Base-by-base conservation (phyloP, 2,888 invertebrate species). In the Notodonta ziczac region DNA sequence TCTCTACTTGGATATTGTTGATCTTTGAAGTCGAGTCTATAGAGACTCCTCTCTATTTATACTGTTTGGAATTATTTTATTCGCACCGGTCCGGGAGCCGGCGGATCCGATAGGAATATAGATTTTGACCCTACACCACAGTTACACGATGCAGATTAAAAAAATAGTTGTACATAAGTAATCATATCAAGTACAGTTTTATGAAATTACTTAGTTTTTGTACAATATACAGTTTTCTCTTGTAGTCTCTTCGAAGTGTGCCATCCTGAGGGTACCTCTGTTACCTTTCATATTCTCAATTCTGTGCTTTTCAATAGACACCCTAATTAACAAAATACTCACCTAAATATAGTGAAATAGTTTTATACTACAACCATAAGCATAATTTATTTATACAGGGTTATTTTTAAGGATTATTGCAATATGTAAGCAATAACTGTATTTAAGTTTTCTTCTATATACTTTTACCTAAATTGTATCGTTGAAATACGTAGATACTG, bases 381-480 rank as follows among this genome's bases (percentile, higher is more conserved):
- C 90, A 92, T 93, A 91, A 92, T 92, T 91, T 92, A 92, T 92
- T 91, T 92, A 91, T 92, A 91, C 93, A 92, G 93, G 92, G 92
- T 92, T 93, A 91, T 90, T 90, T 89, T 87, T 86, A 87, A 24
- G 24, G 84, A 72, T 78, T 82, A 79, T 82, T 78, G 77, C 78
- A 76, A 76, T 61, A 60, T 73, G 59, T 73, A 73, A 69, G 68
- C 65, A 70, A 66, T 72, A 66, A 67, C 63, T 59, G 58, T 63
- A 52, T 58, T 64, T 72, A 65, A 70, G 70, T 75, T 69, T 61
- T 61, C 65, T 58, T 73, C 59, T 59, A 46, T 46, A 4, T n/a
- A 46, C 13, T 46, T n/a, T n/a, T 35, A 35, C 5, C 35, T 7
- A 35, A 7, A 35, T 24, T 24, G 24, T 24, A 35, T 35, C 35